These are phyloP conservation scores for Anguilla megastoma DNA, from an alignment of 2,797 vertebrate genomes.

Conservation along the genomic window DNA sequence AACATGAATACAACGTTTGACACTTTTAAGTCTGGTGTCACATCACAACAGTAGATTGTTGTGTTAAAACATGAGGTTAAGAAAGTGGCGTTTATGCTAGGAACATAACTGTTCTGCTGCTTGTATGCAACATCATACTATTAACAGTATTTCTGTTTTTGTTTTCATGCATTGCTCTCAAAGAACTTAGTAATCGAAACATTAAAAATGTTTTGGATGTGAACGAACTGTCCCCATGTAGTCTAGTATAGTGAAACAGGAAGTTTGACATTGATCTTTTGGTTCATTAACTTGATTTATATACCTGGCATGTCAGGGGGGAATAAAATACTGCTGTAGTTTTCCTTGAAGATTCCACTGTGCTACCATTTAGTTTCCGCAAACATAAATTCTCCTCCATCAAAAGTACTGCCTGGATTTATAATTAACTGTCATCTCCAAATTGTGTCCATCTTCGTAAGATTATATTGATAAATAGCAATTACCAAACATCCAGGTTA, in stretches of 20 bases:
- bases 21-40: neutral
- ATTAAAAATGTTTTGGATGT: constrained; percentile 9
- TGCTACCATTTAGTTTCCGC: neutral
- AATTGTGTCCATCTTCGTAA: neutral
- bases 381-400: neutral
- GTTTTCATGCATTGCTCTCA: neutral
- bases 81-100: neutral
- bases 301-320: constrained; percentile 28
- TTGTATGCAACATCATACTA: neutral
- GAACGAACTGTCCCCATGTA: constrained; percentile 42
- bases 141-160: neutral
- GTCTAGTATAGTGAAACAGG: constrained; percentile 48
- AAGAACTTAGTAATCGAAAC: constrained; percentile 19
- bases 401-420: neutral
- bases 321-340: constrained; percentile 31
- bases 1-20: neutral
- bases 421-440: neutral
- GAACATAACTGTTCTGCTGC: neutral
- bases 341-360: constrained; percentile 22
- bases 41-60: neutral
- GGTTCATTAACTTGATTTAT: constrained; percentile 42
- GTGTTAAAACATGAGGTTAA: neutral
- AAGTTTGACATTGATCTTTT: constrained; percentile 42
- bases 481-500: neutral
- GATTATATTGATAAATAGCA: neutral